Evolutionary conservation across 2,888 invertebrate species (phyloP).

Genomic region (Eugnorisma glareosa): DNA sequence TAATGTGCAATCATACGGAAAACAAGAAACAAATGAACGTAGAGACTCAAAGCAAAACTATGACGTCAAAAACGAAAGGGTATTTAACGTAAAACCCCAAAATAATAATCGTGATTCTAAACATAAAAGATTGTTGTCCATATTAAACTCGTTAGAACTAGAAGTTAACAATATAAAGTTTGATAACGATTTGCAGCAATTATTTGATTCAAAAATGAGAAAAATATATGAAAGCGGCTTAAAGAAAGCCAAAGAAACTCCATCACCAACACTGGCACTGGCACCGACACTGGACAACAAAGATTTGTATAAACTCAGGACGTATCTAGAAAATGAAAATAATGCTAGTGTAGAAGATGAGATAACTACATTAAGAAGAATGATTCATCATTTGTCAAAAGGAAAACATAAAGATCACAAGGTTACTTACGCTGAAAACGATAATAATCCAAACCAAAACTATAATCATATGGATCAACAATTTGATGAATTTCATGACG

Average conservation of each 20-base stretch:
- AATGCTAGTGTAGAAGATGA: slow-evolving; percentile 13
- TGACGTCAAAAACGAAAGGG: neutral
- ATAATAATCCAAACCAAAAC: neutral
- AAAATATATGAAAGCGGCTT: slow-evolving; percentile 34
- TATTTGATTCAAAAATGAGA: slow-evolving; percentile 46
- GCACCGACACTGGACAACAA: neutral
- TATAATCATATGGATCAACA: slow-evolving; percentile 6
- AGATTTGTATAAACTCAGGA: neutral
- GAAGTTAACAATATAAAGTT: slow-evolving; percentile 42
- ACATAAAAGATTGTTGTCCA: slow-evolving; percentile 20
- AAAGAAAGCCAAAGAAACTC: slow-evolving; percentile 7
- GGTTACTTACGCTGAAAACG: neutral
- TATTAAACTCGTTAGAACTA: slow-evolving; percentile 37
- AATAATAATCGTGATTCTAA: slow-evolving; percentile 1
- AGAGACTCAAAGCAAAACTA: neutral
- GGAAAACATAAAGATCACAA: neutral
- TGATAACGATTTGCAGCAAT: slow-evolving; percentile 18
- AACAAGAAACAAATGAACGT: neutral
- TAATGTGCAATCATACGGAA: neutral
- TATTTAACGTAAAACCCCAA: neutral
- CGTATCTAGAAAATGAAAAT: slow-evolving; percentile 8
- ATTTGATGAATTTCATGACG: slow-evolving; percentile 19
- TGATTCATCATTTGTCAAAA: slow-evolving; percentile 21
- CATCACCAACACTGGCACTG: no score
- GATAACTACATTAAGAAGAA: slow-evolving; percentile 14